Conservation (phyloP, 2,888 invertebrate genomes). For the Eustalomyia histrio region DNA sequence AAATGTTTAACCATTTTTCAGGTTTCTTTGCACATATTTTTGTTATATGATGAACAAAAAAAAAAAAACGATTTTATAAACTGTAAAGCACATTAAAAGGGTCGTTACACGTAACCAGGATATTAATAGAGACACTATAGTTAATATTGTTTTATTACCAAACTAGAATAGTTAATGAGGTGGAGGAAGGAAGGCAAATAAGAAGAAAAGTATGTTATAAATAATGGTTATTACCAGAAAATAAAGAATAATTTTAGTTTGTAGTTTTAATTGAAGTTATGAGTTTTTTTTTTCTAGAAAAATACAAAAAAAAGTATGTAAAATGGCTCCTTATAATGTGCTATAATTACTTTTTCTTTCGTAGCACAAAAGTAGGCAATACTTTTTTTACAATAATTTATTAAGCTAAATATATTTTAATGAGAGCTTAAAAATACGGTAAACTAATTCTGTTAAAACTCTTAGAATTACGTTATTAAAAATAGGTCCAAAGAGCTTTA, state of each 20-base stretch:
- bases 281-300: not conserved
- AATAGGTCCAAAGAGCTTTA: no score
- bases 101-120: slow-evolving; percentile 65
- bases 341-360: not conserved
- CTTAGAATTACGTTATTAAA: no score
- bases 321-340: not conserved
- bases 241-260: slow-evolving; percentile 29
- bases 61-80: slow-evolving; percentile 40
- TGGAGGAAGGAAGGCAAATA: not conserved
- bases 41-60: slow-evolving; percentile 6
- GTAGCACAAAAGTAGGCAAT: no score
- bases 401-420: no score
- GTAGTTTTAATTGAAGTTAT: not conserved
- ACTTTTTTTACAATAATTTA: no score
- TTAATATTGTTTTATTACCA: slow-evolving; percentile 64
- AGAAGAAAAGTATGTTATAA: slow-evolving; percentile 42
- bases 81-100: slow-evolving; percentile 62
- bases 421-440: no score
- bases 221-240: slow-evolving; percentile 60
- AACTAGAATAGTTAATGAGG: slow-evolving; percentile 26
- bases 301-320: not conserved
- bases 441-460: no score
- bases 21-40: not conserved
- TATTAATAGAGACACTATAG: slow-evolving; percentile 65
- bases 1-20: not conserved